Evolutionary conservation across 2,888 invertebrate genomes (phyloP), one percentile per base, ranked within the genome.

Genomic region (Macrophya annulata): DNA sequence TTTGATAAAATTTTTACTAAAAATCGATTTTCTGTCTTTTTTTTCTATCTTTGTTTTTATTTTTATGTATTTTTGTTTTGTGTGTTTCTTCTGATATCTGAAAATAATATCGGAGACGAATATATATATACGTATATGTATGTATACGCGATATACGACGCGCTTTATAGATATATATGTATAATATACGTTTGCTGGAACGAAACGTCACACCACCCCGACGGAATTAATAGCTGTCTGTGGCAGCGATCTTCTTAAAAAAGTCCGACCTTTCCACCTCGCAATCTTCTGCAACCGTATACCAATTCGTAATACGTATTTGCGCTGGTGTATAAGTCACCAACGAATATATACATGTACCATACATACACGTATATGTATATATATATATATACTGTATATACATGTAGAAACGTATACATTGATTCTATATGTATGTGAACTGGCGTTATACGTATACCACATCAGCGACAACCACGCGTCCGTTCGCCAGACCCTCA

Each of bases 401-500:
- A 31, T 3, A 3, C 31, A 3, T 31, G 31, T 31, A 31, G 1
- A 31, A 1, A 31, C 31, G 31, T 31, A 31, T 31, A 31, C 31
- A 31, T 31, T 31, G 15, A 15, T 5, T 10, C 1, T 8, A 15
- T 71, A 15, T 1, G 9, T 10, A 37, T 74, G n/a, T n/a, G n/a
- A n/a, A n/a, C n/a, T n/a, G n/a, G n/a, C n/a, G n/a, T n/a, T n/a
- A 40, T n/a, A 45, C 8, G n/a, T 43, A 21, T 81, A 81, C 71
- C 62, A 48, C 59, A 76, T 71, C 62, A 76, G 37, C 65, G 37
- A 82, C 88, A 88, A 88, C 86, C 89, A 88, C 87, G 87, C 86
- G 86, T 86, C 84, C 87, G 74, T 87, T 86, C 87, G 86, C 87
- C 87, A 86, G 86, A 68, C 81, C 68, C 85, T 86, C 83, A 85